Evolutionary conservation across 2,888 invertebrate genomes (phyloP), one percentile per base, ranked within the genome.

Genomic region (Sericinus montela): DNA sequence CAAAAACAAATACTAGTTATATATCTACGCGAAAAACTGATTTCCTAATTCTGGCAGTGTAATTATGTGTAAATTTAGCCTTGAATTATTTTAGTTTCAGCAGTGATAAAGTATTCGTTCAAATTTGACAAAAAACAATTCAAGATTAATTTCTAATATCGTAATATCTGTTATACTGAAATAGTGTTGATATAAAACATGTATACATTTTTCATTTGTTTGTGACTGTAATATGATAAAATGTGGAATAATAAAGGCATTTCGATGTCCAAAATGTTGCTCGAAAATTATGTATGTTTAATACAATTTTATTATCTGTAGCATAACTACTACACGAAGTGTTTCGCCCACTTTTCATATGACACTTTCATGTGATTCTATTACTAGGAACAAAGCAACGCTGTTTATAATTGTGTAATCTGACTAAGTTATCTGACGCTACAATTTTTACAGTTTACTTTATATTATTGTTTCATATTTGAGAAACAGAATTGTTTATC

Each of bases 1-100:
- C 45, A 48, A 49, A 39, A 37, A 44, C 19, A 45, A 34, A 34
- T 40, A 35, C 28, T 11, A 13, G 13, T 41, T 19, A 8, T 29
- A 37, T 9, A 16, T 37, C 15, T 25, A 9, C 13, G 42, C n/a
- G 30, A 29, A 29, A 35, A 40, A 11, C 13, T 10, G n/a, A 28
- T 30, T 25, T 25, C 10, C 13, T 11, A 29, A 15, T 28, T 10
- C 15, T 14, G 9, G 13, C n/a, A 36, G 11, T 36, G 36, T 15
- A 25, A 14, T 23, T 8, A 25, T 4, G 19, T 25, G 8, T 25
- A 25, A 8, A 1, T 8, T 1, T 25, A 7, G 8, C 7, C 4
- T 25, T 25, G 8, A 7, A 8, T 25, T 25, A 25, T 1, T 25
- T 2, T 1, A 25, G 25, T 4, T 4, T 25, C 25, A 7, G 8